A percentile compares a stretch with the other conserved stretches of the same genome.
phyloP scores from a whole-genome alignment of 2,797 vertebrate species.

The Paramormyrops hopkinsi region DNA sequence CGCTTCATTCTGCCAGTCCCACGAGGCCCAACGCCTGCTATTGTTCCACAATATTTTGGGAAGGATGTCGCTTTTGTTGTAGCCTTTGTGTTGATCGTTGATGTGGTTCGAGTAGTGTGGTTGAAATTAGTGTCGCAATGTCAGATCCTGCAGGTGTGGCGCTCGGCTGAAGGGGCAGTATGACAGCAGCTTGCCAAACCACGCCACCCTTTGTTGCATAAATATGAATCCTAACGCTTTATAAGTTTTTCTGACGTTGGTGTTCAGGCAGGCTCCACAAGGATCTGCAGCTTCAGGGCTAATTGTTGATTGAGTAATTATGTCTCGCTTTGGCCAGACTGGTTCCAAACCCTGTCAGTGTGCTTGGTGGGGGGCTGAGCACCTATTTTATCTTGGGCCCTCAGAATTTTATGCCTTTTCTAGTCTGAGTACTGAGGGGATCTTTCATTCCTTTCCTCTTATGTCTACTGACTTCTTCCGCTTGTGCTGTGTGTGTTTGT shows the following conservation, averaged over 20 bases:
- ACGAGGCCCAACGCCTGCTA: background rate
- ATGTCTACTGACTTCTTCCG: background rate
- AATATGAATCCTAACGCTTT: background rate
- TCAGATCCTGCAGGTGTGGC: background rate
- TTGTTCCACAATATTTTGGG: background rate
- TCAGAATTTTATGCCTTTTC: background rate
- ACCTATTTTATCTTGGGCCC: background rate
- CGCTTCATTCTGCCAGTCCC: background rate
- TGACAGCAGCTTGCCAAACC: background rate
- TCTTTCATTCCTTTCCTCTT: background rate
- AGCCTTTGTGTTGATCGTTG: background rate
- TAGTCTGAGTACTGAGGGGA: background rate
- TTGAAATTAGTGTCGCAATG: background rate
- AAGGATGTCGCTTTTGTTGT: background rate
- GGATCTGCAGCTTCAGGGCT: background rate
- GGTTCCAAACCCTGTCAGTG: background rate
- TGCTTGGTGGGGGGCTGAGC: background rate
- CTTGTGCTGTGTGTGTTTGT: background rate
- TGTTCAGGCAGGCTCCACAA: background rate
- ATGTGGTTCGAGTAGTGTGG: background rate
- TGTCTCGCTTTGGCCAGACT: background rate
- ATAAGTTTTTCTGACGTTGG: background rate
- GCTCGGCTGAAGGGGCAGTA: background rate
- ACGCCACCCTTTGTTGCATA: background rate
- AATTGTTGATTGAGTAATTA: background rate